Base-by-base conservation (phyloP, 1,140 invertebrate species). In the Heliconius congener region DNA sequence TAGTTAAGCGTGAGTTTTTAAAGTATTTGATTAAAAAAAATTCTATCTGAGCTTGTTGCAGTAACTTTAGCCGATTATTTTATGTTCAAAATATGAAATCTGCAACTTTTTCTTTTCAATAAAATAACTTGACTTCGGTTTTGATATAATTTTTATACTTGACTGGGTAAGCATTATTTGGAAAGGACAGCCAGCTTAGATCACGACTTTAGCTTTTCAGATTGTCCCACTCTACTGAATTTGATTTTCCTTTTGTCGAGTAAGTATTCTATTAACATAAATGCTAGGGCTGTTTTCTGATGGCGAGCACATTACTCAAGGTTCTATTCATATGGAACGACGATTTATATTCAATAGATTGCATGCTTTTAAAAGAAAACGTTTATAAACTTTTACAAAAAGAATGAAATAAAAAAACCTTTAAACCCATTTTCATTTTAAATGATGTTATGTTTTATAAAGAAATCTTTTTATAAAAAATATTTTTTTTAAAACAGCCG, bases 211-310 rank as follows among this genome's bases (percentile, higher is more conserved):
- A 77, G 66, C 66, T 77, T 42, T 52, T 72, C 30, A 50, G 42
- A 71, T 55, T 77, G 66, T 77, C n/a, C 57, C 66, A n/a, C 66
- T 77, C 39, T 52, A 77, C 70, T 77, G 76, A 71, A 55, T 77
- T 77, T 77, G 76, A 77, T 72, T 77, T 77, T 77, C 70, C 76
- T 71, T 77, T 77, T 71, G 76, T 77, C 76, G 76, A 71, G 70
- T 76, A 76, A 76, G 74, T 77, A 72, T 77, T 77, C 76, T 77
- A 77, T 77, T 77, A 77, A 77, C 76, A 77, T 77, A 77, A 77
- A 72, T 72, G 76, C 60, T 71, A 72, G 70, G 76, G 34, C 70
- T 77, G 71, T 72, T 77, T 71, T 66, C 70, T 55, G 70, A 71
- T 37, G 76, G 70, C 76, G 76, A 77, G 37, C 72, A 77, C 76